phyloP scores from a whole-genome alignment of 2,888 invertebrate species.

The Latrodectus hesperus region DNA sequence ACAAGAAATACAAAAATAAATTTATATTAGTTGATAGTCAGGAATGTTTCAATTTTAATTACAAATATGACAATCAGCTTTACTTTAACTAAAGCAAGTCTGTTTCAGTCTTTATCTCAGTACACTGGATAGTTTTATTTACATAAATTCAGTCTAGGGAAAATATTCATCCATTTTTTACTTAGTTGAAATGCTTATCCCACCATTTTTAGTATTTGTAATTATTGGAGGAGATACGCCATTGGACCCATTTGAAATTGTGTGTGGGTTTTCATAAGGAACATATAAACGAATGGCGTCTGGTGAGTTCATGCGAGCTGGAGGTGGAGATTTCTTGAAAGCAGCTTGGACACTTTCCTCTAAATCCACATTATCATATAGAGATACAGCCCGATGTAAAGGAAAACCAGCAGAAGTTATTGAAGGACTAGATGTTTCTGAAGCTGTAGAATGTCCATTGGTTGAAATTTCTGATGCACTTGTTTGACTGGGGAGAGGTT shows the following conservation, averaged over 20 bases:
- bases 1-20: slow-evolving; percentile 46
- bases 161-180: neutral
- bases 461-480: slow-evolving; percentile 89
- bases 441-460: slow-evolving; percentile 86
- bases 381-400: slow-evolving; percentile 68
- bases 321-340: slow-evolving; percentile 76
- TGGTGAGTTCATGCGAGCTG: slow-evolving; percentile 82
- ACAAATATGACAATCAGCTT: neutral
- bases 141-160: neutral
- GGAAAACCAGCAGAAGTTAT: slow-evolving; percentile 31
- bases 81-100: neutral
- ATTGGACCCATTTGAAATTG: neutral
- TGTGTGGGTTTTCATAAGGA: slow-evolving; percentile 78
- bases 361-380: slow-evolving; percentile 71
- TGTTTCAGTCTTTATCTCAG: too few species aligned
- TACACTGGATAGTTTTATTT: neutral
- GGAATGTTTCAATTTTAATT: slow-evolving; percentile 32
- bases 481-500: slow-evolving; percentile 86
- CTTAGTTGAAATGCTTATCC: slow-evolving; percentile 9
- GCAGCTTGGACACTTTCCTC: slow-evolving; percentile 70
- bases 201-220: slow-evolving; percentile 5
- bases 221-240: neutral
- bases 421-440: slow-evolving; percentile 59
- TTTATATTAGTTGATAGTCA: slow-evolving; percentile 56
- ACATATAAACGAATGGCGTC: slow-evolving; percentile 87